Percentiles rank a stretch among this genome's conserved stretches.
Evolutionary conservation across 2,113 vertebrate species (phyloP).

Genomic region (Peromyscus polionotus): DNA sequence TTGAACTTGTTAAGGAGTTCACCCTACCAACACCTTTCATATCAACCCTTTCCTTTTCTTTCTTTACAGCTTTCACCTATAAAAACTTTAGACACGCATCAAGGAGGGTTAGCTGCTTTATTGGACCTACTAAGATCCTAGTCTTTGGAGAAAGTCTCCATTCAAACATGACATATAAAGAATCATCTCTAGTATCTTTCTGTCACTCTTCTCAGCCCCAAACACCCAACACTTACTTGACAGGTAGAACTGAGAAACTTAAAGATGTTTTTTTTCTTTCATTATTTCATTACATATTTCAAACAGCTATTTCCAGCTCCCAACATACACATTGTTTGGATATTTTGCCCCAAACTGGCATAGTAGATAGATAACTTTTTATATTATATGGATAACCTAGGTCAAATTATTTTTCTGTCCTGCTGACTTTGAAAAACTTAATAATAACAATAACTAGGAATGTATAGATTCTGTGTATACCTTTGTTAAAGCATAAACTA

Average conservation of each 20-base stretch:
- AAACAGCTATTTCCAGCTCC: background rate
- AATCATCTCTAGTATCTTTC: background rate
- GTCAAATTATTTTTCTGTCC: background rate
- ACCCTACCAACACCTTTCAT: background rate
- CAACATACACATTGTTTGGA: background rate
- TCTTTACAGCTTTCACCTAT: background rate
- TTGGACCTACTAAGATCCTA: background rate
- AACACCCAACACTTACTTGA: background rate
- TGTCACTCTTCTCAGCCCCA: background rate
- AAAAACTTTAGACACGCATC: background rate
- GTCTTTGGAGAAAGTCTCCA: background rate
- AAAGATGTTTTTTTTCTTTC: background rate
- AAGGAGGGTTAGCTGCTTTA: background rate
- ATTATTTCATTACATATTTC: background rate
- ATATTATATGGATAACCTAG: background rate
- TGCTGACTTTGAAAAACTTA: background rate
- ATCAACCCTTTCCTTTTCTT: background rate
- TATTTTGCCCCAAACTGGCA: background rate
- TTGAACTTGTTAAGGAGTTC: background rate
- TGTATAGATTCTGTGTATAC: background rate
- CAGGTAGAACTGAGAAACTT: background rate
- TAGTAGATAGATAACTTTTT: background rate
- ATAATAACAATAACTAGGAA: background rate
- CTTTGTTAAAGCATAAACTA: background rate
- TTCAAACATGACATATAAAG: background rate